Evolutionary conservation across 2,888 invertebrate species (phyloP).

Genomic region (Abrostola triplasia): DNA sequence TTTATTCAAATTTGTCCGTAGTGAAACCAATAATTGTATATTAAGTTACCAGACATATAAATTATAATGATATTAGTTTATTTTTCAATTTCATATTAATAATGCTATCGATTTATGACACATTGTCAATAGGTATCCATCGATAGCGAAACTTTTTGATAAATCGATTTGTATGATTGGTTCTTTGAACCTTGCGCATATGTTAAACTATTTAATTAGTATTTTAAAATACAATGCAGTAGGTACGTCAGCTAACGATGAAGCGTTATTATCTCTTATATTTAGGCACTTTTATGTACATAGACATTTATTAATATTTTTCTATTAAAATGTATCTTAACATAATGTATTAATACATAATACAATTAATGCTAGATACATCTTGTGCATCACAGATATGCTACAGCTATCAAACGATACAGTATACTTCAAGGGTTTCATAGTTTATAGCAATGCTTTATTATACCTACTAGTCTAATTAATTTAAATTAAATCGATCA

Average conservation of each 20-base stretch:
- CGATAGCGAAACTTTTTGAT: slow-evolving; percentile 30
- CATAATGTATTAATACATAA: no score
- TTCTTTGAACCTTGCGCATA: background rate
- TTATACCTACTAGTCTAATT: no score
- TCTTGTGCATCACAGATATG: no score
- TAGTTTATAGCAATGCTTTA: no score
- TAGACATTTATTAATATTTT: no score
- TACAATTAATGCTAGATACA: no score
- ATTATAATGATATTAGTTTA: slow-evolving; percentile 53
- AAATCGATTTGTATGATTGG: slow-evolving; percentile 19
- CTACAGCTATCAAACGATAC: no score
- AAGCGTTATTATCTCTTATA: background rate
- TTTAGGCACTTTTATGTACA: no score
- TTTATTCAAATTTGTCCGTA: slow-evolving; percentile 70
- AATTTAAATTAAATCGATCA: no score
- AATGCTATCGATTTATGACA: slow-evolving; percentile 34
- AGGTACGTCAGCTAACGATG: background rate
- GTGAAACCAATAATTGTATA: slow-evolving; percentile 69
- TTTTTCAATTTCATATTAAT: slow-evolving; percentile 41
- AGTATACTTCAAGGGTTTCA: no score
- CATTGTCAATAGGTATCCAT: slow-evolving; percentile 14
- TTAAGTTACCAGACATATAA: slow-evolving; percentile 65
- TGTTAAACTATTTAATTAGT: slow-evolving; percentile 4
- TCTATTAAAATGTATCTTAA: no score
- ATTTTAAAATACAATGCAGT: slow-evolving; percentile 9